A percentile compares a stretch with the other conserved stretches of the same genome.
Conservation (phyloP, 2,888 invertebrate species). For the Rhingia campestris region DNA sequence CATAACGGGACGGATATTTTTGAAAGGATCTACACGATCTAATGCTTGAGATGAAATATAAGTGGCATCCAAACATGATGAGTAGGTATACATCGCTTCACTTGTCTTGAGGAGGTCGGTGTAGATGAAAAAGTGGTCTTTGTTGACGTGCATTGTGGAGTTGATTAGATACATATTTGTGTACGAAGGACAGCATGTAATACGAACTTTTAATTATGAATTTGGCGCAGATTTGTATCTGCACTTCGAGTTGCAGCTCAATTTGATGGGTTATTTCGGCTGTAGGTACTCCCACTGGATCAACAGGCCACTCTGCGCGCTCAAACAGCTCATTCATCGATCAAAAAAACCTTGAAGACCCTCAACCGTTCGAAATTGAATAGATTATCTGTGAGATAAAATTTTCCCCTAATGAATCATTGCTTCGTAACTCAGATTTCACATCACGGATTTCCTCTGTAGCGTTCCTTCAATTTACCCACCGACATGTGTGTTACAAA, state of each 20-base stretch:
- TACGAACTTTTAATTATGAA: background rate
- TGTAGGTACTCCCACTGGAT: background rate
- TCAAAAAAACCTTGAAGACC: constrained; percentile 19
- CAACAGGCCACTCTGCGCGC: too few species aligned
- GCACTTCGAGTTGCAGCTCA: background rate
- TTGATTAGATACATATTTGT: constrained; percentile 19
- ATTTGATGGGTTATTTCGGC: background rate
- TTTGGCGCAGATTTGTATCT: background rate
- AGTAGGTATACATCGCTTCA: constrained; percentile 32
- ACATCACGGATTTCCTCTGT: constrained; percentile 60
- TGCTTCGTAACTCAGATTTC: constrained; percentile 53
- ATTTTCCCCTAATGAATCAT: constrained; percentile 50
- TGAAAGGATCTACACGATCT: constrained; percentile 39
- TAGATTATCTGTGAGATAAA: constrained; percentile 60
- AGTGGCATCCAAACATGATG: constrained; percentile 31
- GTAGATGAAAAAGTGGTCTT: constrained; percentile 37
- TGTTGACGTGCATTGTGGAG: constrained; percentile 1
- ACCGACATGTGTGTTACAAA: constrained; percentile 72
- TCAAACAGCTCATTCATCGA: constrained; percentile 10
- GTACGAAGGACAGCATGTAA: background rate
- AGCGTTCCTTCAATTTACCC: background rate
- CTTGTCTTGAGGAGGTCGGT: constrained; percentile 56
- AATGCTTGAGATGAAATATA: constrained; percentile 50
- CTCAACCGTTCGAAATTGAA: constrained; percentile 52
- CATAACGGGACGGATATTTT: constrained; percentile 55